These are phyloP conservation scores for Entelurus aequoreus DNA, from an alignment of 2,113 vertebrate species.

Conservation along the genomic window DNA sequence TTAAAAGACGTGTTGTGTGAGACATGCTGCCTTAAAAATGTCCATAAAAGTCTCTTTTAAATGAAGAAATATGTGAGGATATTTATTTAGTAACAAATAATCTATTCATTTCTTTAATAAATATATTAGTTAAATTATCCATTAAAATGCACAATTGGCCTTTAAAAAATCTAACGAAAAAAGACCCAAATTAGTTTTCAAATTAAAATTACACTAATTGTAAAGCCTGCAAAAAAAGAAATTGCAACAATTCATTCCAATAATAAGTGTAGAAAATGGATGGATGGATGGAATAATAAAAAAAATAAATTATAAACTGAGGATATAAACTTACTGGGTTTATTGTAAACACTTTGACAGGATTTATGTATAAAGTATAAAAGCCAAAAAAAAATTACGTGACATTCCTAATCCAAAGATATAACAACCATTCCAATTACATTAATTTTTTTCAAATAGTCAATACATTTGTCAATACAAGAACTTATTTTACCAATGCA, in stretches of 20 bases:
- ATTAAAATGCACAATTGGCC: conserved; percentile 6
- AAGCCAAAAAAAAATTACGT: conserved; percentile 2
- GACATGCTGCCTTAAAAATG: conserved; percentile 23
- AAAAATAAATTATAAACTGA: too few relatives aligned
- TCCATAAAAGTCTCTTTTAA: neutral
- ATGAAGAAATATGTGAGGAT: neutral
- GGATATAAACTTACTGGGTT: too few relatives aligned
- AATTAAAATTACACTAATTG: neutral
- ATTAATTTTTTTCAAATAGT: neutral
- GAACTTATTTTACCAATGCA: neutral
- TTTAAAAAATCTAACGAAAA: conserved; percentile 1
- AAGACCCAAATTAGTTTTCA: neutral
- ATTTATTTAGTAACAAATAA: conserved; percentile 1
- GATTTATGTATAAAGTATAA: neutral
- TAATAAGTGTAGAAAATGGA: too few relatives aligned
- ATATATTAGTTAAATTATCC: neutral
- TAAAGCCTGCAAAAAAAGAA: too few relatives aligned
- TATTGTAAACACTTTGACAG: neutral
- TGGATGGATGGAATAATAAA: too few relatives aligned
- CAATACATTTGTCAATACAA: neutral
- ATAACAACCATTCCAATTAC: neutral
- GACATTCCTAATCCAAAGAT: neutral
- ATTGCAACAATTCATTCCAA: too few relatives aligned
- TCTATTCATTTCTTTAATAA: too few relatives aligned
- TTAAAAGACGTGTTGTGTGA: conserved; percentile 9